phyloP scores from a whole-genome alignment of 2,797 vertebrate genomes.

The Enteromius anoplus region DNA sequence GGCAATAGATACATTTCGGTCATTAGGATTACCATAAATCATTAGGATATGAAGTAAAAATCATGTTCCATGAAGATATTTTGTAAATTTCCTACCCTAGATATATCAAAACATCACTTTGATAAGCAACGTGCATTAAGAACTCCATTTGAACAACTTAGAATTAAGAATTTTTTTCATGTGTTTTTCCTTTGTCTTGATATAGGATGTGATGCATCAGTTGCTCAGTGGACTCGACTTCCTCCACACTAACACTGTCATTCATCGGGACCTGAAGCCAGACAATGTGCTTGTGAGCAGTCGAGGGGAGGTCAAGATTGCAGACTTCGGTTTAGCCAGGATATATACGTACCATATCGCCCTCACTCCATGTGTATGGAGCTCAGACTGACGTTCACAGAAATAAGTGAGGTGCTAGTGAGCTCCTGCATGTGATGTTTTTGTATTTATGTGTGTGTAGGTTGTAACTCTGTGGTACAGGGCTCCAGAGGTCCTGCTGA shows the following conservation, averaged over 20 bases:
- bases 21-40: background rate
- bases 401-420: background rate
- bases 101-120: background rate
- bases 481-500: constrained; percentile 81
- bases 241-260: constrained; percentile 77
- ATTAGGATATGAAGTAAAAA: no score
- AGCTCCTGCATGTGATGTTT: background rate
- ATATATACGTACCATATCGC: constrained; percentile 76
- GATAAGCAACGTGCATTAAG: background rate
- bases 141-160: background rate
- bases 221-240: constrained; percentile 80
- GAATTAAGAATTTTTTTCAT: no score
- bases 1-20: no score
- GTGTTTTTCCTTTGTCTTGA: constrained; percentile 34
- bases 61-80: background rate
- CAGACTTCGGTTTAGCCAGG: constrained; percentile 82
- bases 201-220: constrained; percentile 77
- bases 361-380: constrained; percentile 78
- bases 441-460: constrained; percentile 59
- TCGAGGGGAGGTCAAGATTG: constrained; percentile 78
- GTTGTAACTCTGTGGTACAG: constrained; percentile 84
- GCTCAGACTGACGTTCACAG: constrained; percentile 10
- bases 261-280: constrained; percentile 82
- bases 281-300: constrained; percentile 80
- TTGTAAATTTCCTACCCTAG: background rate